Evolutionary conservation across 2,113 vertebrate species (phyloP), one percentile per base, ranked within the genome.

Genomic region (Carassius gibelio): DNA sequence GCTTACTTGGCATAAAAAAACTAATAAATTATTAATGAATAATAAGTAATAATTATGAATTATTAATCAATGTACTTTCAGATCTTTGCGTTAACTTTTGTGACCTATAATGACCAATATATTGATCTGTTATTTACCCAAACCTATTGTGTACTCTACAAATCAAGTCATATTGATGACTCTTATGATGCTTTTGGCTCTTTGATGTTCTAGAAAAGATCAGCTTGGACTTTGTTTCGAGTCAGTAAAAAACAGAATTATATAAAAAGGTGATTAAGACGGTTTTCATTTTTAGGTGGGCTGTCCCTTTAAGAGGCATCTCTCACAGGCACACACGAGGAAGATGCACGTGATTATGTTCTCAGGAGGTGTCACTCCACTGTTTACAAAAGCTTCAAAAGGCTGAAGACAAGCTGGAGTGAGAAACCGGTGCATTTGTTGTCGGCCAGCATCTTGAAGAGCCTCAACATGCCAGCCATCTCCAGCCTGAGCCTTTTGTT

Each of bases 401-500:
- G 48, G 62, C 61, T 26, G 66, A 80, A 57, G 59, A 66, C 15
- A 48, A 78, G 71, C 52, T 64, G 77, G 55, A 74, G 77, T 75
- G 84, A 81, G 84, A 62, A 75, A 72, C 15, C 42, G 30, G 55
- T 59, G 57, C 71, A 75, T 86, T 86, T 81, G 84, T 86, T 81
- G 69, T 81, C 36, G 84, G 72, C 50, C 79, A 62, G 64, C 66
- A 82, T 83, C 87, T 74, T 48, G 81, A 81, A 74, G 75, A 75
- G 81, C 36, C 69, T 52, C 42, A 57, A 48, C 82, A 52, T 62
- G 77, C 77, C 38, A 80, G 74, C 19, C 72, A 50, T 84, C 69
- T 78, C 62, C 82, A 77, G 78, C 26, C 74, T 69, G 57, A 77
- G 78, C 66, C 78, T 85, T 85, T 85, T 87, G 88, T 87, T 89